Evolutionary conservation across 2,888 invertebrate species (phyloP).

Genomic region (Chymomyza caudatula): DNA sequence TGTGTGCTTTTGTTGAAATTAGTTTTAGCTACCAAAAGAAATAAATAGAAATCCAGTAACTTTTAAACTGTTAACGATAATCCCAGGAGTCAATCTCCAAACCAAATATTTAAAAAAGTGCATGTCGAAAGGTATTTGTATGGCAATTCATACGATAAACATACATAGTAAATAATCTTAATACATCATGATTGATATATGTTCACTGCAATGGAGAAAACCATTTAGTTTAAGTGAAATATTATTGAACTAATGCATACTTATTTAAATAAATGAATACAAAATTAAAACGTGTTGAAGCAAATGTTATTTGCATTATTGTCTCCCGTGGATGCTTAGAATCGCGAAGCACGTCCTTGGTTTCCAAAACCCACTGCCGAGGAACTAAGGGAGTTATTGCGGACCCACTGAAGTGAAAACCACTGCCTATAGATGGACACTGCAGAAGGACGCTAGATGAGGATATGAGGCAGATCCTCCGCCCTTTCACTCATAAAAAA

Average conservation of each 20-base stretch:
- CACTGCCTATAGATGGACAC: too few relatives aligned
- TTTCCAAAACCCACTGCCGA: too few relatives aligned
- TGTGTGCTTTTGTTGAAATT: conserved; percentile 56
- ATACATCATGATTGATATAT: conserved; percentile 25
- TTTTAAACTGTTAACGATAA: conserved; percentile 41
- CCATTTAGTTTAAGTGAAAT: conserved; percentile 45
- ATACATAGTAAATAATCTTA: conserved; percentile 30
- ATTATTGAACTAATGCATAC: conserved; percentile 44
- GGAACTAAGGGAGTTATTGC: too few relatives aligned
- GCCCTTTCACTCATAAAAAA: too few relatives aligned
- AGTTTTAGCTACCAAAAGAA: conserved; percentile 27
- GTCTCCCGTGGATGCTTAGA: too few relatives aligned
- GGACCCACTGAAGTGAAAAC: too few relatives aligned
- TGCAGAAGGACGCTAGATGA: too few relatives aligned
- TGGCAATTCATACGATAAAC: conserved; percentile 40
- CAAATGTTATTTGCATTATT: neutral
- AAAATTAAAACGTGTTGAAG: neutral
- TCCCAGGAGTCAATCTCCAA: conserved; percentile 18
- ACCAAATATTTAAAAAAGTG: neutral
- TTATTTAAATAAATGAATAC: conserved; percentile 45
- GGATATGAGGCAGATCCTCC: too few relatives aligned
- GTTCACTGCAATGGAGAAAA: conserved; percentile 29
- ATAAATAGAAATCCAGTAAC: neutral
- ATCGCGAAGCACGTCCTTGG: too few relatives aligned
- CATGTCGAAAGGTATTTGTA: conserved; percentile 45